Evolutionary conservation across 1,140 invertebrate genomes (phyloP), one percentile per base, ranked within the genome.

Genomic region (Chrysomallon squamiferum): DNA sequence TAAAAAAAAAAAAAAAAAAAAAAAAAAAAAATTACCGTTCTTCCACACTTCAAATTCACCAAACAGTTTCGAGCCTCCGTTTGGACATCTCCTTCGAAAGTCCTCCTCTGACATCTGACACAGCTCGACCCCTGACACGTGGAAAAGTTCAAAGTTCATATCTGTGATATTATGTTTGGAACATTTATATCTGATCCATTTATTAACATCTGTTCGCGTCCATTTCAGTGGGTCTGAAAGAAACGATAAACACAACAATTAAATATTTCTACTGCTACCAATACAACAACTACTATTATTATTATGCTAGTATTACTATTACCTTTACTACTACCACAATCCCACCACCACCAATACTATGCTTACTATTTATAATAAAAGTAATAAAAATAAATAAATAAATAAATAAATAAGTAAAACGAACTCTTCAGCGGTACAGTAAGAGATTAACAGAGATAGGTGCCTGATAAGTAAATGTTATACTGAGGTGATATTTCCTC

Each of bases 1-100:
- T 15, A 38, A 15, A 38, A 5, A 38, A 38, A 38, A 38, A 38
- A 38, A 38, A 15, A 5, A 5, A 38, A 38, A 38, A 15, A 7
- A 7, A 38, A 38, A 38, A 15, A 15, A 7, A 15, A 38, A 15
- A 15, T 88, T 87, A 73, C 93, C 92, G 61, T 91, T 92, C 83
- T 94, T 95, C 94, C 94, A 96, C 61, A 97, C 93, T 83, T 96
- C 95, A 75, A 97, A 82, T 77, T 96, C 93, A 38, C 93, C 93
- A 82, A 92, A 92, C 47, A 97, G 84, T 70, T 92, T 93, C 79
- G 92, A 92, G 6, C 95, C 95, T 72, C 91, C 91, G n/a, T 75
- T 89, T 92, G 90, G 54, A 91, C 92, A 80, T 30, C 72, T 61
- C 90, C 89, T 84, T 92, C 89, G 69, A 82, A 97, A 95, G 71